Evolutionary conservation across 1,140 invertebrate genomes (phyloP).

Genomic region (Ostrea denselamellosa): DNA sequence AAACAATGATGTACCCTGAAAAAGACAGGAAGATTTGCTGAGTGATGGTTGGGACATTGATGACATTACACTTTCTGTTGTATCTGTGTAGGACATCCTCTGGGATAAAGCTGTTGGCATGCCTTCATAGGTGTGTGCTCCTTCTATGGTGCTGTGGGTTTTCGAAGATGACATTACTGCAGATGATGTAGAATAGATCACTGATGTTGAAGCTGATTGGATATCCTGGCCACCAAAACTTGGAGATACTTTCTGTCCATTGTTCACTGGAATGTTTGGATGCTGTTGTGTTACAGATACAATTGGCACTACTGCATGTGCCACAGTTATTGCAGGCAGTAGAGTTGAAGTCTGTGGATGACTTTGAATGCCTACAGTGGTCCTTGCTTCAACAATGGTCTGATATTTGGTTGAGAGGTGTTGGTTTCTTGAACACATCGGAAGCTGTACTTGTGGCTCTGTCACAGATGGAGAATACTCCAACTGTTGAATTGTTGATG

Average conservation of each 20-base stretch:
- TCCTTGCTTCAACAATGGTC: neutral
- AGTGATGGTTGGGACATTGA: neutral
- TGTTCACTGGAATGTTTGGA: neutral
- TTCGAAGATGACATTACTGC: neutral
- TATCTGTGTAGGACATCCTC: neutral
- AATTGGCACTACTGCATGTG: neutral
- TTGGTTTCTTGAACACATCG: neutral
- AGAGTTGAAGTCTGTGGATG: neutral
- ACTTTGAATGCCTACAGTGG: neutral
- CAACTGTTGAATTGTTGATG: neutral
- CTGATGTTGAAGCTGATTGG: neutral
- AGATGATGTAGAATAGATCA: neutral
- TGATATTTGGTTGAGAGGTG: neutral
- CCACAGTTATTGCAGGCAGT: neutral
- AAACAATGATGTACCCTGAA: neutral
- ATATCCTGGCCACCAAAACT: neutral
- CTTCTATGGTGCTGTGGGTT: neutral
- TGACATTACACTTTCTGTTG: neutral
- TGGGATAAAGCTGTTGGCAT: slow-evolving; percentile 15
- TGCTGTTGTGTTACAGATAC: neutral
- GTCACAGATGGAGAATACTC: neutral
- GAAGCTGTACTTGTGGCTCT: neutral
- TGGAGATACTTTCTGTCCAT: neutral
- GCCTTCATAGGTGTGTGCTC: neutral
- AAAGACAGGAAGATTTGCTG: neutral